Conservation (phyloP, 2,888 invertebrate species). For the Philereme transversata region DNA sequence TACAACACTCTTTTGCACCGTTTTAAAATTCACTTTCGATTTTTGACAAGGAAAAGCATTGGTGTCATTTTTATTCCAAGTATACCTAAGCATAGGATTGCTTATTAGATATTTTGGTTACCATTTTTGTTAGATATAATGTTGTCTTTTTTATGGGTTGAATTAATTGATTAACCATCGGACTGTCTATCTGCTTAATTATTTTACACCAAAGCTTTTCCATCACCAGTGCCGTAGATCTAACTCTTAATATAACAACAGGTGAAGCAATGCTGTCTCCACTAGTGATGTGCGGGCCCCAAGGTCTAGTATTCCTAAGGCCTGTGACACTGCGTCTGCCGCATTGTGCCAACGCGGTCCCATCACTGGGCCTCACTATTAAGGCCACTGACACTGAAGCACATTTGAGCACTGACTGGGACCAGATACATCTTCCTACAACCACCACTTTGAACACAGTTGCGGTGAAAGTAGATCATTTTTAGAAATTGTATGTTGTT, state of each 20-base stretch:
- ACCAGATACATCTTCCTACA: constrained; percentile 92
- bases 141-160: not conserved
- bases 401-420: constrained; percentile 93
- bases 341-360: constrained; percentile 91
- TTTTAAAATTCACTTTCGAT: constrained; percentile 13
- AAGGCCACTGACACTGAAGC: constrained; percentile 93
- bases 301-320: constrained; percentile 93
- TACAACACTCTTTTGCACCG: constrained; percentile 31
- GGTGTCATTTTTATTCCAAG: constrained; percentile 13
- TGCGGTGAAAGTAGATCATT: constrained; percentile 96
- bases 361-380: constrained; percentile 89
- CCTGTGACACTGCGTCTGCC: constrained; percentile 97
- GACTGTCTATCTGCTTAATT: not conserved
- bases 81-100: not conserved
- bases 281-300: constrained; percentile 98
- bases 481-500: constrained; percentile 70
- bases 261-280: constrained; percentile 98
- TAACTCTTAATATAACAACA: constrained; percentile 57
- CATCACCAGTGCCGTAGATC: constrained; percentile 7
- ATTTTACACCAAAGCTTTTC: constrained; percentile 31
- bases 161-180: not conserved
- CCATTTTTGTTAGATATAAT: not conserved
- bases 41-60: constrained; percentile 29
- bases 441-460: constrained; percentile 94
- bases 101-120: not conserved